A percentile compares a stretch with the other conserved stretches of the same genome.
phyloP scores from a whole-genome alignment of 2,797 vertebrate species.

The Neomorphus geoffroyi region DNA sequence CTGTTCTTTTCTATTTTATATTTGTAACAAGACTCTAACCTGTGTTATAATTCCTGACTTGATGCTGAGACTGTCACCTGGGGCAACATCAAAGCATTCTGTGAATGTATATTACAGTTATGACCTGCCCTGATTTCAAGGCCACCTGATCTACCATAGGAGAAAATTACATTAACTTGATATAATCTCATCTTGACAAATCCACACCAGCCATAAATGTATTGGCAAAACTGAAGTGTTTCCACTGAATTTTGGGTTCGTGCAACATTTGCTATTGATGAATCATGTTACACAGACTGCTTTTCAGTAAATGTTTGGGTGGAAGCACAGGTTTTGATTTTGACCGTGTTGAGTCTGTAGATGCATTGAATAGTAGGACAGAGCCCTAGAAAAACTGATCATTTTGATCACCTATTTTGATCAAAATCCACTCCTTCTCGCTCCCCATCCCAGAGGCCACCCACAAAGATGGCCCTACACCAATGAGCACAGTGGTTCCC shows the following conservation, averaged over 20 bases:
- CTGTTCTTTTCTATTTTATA: background rate
- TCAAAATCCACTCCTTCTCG: background rate
- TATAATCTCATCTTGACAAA: background rate
- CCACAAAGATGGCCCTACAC: background rate
- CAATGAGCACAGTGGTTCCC: background rate
- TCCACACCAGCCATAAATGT: background rate
- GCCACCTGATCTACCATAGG: background rate
- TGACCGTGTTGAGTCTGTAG: background rate
- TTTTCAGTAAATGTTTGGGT: background rate
- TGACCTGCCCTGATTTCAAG: background rate
- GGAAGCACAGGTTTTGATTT: background rate
- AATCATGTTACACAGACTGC: background rate
- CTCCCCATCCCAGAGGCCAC: background rate
- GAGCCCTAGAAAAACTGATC: background rate
- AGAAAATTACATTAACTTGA: background rate
- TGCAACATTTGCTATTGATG: background rate
- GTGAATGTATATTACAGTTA: background rate
- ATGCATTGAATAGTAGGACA: background rate
- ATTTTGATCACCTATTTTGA: background rate
- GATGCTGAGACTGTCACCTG: background rate
- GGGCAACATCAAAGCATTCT: background rate
- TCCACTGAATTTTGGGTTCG: background rate
- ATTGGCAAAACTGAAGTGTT: background rate
- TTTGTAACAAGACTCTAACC: background rate
- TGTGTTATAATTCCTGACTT: background rate